Percentiles rank a stretch among this genome's conserved stretches.
These are phyloP conservation scores for Corythaixoides concolor DNA, from an alignment of 2,113 vertebrate species.

Conservation along the genomic window DNA sequence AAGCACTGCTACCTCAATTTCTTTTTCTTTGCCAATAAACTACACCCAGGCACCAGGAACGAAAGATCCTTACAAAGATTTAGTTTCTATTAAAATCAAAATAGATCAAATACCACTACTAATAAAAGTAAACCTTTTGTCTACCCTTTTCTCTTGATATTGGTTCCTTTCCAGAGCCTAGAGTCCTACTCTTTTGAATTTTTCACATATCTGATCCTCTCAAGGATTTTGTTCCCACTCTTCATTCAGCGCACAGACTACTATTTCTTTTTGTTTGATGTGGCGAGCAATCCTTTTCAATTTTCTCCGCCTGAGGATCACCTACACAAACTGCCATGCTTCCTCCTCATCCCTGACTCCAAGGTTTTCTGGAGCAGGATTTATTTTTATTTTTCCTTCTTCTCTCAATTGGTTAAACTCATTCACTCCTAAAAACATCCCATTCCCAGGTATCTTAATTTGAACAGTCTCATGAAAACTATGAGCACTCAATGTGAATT, in stretches of 20 bases:
- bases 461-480: background rate
- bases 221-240: background rate
- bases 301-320: background rate
- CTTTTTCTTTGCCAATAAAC: background rate
- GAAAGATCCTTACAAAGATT: background rate
- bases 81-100: background rate
- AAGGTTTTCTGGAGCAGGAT: background rate
- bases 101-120: background rate
- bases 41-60: background rate
- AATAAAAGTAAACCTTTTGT: background rate
- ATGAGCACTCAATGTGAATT: fast-evolving
- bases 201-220: background rate
- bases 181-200: background rate
- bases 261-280: background rate
- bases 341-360: background rate
- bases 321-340: background rate
- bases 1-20: background rate
- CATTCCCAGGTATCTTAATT: background rate
- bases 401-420: background rate
- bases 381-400: background rate
- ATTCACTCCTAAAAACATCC: background rate
- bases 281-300: background rate
- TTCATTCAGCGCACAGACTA: background rate
- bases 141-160: background rate
- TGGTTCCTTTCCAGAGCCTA: background rate